These are phyloP conservation scores for Craseonycteris thonglongyai DNA, from an alignment of 2,113 vertebrate species.

Conservation along the genomic window DNA sequence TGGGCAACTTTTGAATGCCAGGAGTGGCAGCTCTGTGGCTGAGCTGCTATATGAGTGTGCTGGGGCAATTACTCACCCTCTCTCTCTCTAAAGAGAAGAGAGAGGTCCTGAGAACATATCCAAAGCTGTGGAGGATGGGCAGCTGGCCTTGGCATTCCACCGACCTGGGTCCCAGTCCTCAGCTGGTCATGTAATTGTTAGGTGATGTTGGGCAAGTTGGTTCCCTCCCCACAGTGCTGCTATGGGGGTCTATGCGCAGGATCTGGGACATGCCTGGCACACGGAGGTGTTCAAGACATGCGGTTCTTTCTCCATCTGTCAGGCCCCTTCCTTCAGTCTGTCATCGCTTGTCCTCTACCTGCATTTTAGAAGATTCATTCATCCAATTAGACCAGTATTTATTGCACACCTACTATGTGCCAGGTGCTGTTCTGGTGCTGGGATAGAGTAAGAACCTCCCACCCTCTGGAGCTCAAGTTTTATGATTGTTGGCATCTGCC, in stretches of 20 bases:
- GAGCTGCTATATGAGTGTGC: background rate
- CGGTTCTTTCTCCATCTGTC: background rate
- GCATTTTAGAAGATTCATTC: background rate
- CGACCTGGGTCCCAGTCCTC: background rate
- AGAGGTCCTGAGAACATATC: background rate
- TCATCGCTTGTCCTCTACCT: background rate
- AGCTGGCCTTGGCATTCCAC: background rate
- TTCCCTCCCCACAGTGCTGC: background rate
- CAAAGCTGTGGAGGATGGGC: background rate
- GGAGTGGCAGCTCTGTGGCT: background rate
- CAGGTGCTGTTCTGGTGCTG: background rate
- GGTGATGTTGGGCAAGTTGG: background rate
- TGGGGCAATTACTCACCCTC: background rate
- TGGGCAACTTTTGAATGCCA: constrained; percentile 42
- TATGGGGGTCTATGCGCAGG: too few species aligned
- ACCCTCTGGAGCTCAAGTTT: background rate
- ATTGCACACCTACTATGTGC: background rate
- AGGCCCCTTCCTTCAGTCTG: background rate
- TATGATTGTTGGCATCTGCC: background rate
- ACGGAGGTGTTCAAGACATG: background rate
- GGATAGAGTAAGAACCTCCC: background rate
- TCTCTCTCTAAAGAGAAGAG: background rate
- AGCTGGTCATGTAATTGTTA: background rate
- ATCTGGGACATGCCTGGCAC: background rate
- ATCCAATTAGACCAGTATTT: background rate